phyloP scores from a whole-genome alignment of 2,888 invertebrate species.

The Candidula unifasciata region DNA sequence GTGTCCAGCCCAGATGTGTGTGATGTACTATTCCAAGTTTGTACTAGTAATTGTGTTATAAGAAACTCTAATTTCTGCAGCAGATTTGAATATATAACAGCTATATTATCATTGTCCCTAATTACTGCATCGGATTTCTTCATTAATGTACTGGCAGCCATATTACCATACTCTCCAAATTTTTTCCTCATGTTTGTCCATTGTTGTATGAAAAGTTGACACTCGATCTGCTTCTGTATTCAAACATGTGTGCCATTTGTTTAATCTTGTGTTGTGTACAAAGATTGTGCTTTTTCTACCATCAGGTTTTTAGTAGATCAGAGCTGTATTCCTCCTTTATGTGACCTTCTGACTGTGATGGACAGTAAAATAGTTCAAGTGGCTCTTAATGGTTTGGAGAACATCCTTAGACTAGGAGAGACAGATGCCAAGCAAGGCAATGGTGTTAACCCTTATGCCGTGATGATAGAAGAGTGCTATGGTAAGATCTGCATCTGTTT shows the following conservation, averaged over 20 bases:
- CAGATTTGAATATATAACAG: too few species aligned
- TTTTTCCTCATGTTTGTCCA: not conserved
- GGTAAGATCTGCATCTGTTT: slow-evolving; percentile 82
- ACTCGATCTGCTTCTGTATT: too few species aligned
- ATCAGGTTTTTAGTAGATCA: slow-evolving; percentile 80
- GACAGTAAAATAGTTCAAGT: slow-evolving; percentile 95
- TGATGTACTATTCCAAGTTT: too few species aligned
- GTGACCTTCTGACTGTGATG: slow-evolving; percentile 93
- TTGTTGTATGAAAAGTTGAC: too few species aligned
- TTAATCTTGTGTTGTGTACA: too few species aligned
- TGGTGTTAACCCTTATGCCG: slow-evolving; percentile 90
- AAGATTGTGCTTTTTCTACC: not conserved
- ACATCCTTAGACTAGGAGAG: slow-evolving; percentile 94
- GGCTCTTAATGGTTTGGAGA: slow-evolving; percentile 95
- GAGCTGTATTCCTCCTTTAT: slow-evolving; percentile 93
- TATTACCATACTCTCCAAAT: not conserved
- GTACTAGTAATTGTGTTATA: too few species aligned
- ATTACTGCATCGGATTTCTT: too few species aligned
- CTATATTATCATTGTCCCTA: too few species aligned
- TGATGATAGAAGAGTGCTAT: slow-evolving; percentile 94
- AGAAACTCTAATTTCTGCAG: too few species aligned
- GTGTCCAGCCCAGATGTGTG: too few species aligned
- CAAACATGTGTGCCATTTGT: too few species aligned
- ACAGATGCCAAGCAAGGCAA: slow-evolving; percentile 84
- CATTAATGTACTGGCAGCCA: not conserved